Conservation (phyloP, 2,113 vertebrate species). For the Vulpes lagopus region DNA sequence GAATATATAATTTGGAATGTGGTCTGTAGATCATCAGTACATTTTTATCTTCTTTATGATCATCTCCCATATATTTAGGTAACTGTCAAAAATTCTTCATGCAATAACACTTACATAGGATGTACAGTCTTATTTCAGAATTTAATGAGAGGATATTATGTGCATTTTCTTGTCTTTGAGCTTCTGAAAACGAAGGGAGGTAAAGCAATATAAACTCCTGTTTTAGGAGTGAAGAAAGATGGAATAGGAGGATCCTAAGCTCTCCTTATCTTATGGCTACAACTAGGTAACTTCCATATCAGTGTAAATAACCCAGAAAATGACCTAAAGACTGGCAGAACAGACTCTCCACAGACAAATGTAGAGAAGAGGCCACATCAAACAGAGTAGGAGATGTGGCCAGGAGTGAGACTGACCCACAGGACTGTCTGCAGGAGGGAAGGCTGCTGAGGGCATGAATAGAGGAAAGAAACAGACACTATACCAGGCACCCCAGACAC, state of each 20-base stretch:
- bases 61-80: neutral
- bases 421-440: neutral
- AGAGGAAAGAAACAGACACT: neutral
- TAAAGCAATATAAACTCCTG: neutral
- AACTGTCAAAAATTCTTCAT: neutral
- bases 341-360: neutral
- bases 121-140: slow-evolving; percentile 2
- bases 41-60: neutral
- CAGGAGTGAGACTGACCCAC: neutral
- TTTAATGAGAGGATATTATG: neutral
- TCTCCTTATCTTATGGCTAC: neutral
- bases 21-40: neutral
- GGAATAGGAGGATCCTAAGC: neutral
- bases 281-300: neutral
- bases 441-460: neutral
- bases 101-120: neutral
- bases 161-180: slow-evolving; percentile 43
- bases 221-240: neutral
- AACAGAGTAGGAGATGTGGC: neutral
- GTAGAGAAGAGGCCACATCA: neutral
- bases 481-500: neutral
- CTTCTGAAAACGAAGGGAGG: neutral
- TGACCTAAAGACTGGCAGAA: neutral
- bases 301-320: neutral
- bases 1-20: neutral